Base-by-base conservation (phyloP, 1,140 invertebrate genomes). In the Megalopta genalis region DNA sequence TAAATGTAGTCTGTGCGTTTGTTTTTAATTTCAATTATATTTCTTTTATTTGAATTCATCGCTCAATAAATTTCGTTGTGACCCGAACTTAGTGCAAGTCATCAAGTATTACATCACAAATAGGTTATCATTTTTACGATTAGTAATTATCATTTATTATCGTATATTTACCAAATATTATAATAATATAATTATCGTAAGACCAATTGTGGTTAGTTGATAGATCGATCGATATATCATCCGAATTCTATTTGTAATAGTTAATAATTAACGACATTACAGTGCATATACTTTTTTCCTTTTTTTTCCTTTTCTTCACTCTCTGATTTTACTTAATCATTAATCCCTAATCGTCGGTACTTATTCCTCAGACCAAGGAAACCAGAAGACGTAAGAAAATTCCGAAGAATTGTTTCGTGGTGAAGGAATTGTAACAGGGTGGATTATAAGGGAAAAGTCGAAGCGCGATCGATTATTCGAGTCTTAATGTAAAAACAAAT, bases 31-130 rank as follows among this genome's bases (percentile, higher is more conserved):
- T 93, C 85, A 93, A 91, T 92, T 92, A 92, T 90, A 93, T 92
- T 92, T 90, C 89, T 93, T 93, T 93, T 93, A 93, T 93, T 93
- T 92, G 87, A 92, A 92, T 93, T 92, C 90, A 92, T 91, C 90
- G 90, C 64, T 92, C 90, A 92, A 92, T 89, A 92, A 91, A 88
- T 92, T 89, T 91, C 89, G 89, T 57, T 90, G 90, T 91, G 91
- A 93, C 91, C 89, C 91, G 91, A 86, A 90, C 88, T 92, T 87
- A 91, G 90, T 89, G 90, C 91, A 90, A 91, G 91, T 92, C 91
- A 91, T 91, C 91, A 91, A 71, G 76, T 91, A 88, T 82, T 92
- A 92, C 91, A 93, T 93, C 91, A 93, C 90, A 92, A 92, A 88
- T 92, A 92, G 87, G 77, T 66, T 91, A 92, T 86, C 79, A 80